A percentile compares a stretch with the other conserved stretches of the same genome.
phyloP scores from a whole-genome alignment of 2,113 vertebrate genomes.

The Heterochromis multidens region DNA sequence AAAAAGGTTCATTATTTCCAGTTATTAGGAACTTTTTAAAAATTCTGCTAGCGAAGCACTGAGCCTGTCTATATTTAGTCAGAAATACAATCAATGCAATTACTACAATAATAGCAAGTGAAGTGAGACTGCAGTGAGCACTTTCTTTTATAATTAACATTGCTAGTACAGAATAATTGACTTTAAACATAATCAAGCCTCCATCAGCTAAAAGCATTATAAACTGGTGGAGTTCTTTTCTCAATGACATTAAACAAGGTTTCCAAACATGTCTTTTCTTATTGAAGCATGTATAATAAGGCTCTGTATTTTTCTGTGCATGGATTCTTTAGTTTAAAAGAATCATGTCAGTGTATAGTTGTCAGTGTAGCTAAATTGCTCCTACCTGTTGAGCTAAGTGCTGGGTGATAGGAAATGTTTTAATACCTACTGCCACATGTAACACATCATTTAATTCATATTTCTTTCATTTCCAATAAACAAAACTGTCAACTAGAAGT shows the following conservation, averaged over 20 bases:
- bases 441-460: not conserved
- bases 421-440: not conserved
- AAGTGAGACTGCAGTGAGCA: not conserved
- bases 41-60: not conserved
- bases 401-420: not conserved
- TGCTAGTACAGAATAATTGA: constrained; percentile 25
- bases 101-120: constrained; percentile 10
- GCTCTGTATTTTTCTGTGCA: not conserved
- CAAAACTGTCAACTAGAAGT: not conserved
- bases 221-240: not conserved
- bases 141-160: constrained; percentile 31
- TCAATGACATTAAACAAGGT: not conserved
- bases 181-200: constrained; percentile 20
- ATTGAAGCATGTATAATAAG: not conserved
- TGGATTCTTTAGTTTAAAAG: not conserved
- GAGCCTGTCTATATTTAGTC: not conserved
- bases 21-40: not conserved
- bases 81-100: constrained; percentile 31
- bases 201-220: not conserved
- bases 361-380: not conserved
- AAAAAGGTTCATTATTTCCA: not conserved
- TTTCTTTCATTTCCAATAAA: not conserved
- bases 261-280: not conserved
- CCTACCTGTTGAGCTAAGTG: not conserved
- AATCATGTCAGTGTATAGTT: not conserved